Percentiles rank a stretch among this genome's conserved stretches.
phyloP scores from a whole-genome alignment of 2,797 vertebrate species.

The Melanogrammus aeglefinus region DNA sequence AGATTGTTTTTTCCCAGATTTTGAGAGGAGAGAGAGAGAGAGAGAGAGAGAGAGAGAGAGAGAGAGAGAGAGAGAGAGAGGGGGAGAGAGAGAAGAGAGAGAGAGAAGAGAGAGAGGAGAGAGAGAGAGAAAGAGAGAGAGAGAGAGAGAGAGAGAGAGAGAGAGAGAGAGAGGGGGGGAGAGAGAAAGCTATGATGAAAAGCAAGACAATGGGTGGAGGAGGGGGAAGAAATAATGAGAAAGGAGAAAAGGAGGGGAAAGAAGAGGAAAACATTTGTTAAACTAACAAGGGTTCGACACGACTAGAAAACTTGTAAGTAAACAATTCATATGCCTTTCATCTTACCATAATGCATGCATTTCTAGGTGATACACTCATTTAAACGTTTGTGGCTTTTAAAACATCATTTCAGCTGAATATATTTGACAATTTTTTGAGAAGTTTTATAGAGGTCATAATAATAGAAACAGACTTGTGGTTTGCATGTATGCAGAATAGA shows the following conservation, averaged over 20 bases:
- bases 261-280: constrained; percentile 67
- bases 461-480: neutral
- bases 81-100: neutral
- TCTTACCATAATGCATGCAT: constrained; percentile 6
- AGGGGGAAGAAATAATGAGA: constrained; percentile 40
- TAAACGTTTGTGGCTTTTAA: constrained; percentile 12
- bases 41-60: constrained; percentile 31
- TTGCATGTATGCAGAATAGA: neutral
- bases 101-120: constrained; percentile 27
- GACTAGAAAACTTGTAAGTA: constrained; percentile 73
- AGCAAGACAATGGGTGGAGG: constrained; percentile 35
- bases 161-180: constrained; percentile 27
- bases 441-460: neutral
- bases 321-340: constrained; percentile 43
- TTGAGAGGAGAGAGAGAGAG: neutral
- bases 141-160: constrained; percentile 6
- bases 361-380: constrained; percentile 21
- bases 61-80: neutral
- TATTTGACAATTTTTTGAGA: neutral
- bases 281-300: constrained; percentile 65
- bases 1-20: neutral
- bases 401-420: neutral
- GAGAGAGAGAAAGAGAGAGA: neutral
- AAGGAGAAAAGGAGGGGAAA: constrained; percentile 58
- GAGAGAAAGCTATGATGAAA: constrained; percentile 42